These are phyloP conservation scores for Morone saxatilis DNA, from an alignment of 2,113 vertebrate genomes.

Conservation along the genomic window DNA sequence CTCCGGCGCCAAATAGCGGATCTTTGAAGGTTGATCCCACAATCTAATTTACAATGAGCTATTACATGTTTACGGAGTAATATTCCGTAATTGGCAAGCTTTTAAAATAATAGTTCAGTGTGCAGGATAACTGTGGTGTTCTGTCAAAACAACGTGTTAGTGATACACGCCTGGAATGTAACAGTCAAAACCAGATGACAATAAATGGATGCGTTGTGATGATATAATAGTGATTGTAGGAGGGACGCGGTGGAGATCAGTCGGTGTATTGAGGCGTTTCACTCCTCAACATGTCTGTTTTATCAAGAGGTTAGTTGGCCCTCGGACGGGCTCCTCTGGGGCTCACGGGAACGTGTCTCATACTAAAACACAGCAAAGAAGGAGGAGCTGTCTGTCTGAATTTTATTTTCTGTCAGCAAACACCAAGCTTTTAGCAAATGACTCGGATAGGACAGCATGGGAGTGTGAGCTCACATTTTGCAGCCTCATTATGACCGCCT, in stretches of 20 bases:
- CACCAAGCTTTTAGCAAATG: background rate
- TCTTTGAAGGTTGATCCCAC: background rate
- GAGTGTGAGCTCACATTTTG: too few relatives aligned
- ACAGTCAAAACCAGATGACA: background rate
- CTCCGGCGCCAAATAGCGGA: conserved; percentile 16
- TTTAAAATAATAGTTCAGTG: background rate
- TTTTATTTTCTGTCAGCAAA: background rate
- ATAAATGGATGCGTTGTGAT: background rate
- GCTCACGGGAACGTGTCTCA: background rate
- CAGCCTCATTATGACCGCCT: background rate
- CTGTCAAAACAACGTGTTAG: conserved; percentile 29
- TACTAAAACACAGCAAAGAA: background rate
- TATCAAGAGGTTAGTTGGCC: background rate
- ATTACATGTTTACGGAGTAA: background rate
- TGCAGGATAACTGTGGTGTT: background rate
- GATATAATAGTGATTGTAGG: conserved; percentile 6
- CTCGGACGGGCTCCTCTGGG: background rate
- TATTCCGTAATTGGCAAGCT: background rate
- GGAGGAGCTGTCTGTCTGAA: conserved; percentile 1
- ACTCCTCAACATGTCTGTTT: conserved; percentile 39
- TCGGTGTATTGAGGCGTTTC: conserved; percentile 16
- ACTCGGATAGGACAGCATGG: background rate
- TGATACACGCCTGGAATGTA: background rate
- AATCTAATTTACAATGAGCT: background rate
- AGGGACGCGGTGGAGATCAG: conserved; percentile 38